phyloP scores from a whole-genome alignment of 2,797 vertebrate species.

The Synanceia verrucosa region DNA sequence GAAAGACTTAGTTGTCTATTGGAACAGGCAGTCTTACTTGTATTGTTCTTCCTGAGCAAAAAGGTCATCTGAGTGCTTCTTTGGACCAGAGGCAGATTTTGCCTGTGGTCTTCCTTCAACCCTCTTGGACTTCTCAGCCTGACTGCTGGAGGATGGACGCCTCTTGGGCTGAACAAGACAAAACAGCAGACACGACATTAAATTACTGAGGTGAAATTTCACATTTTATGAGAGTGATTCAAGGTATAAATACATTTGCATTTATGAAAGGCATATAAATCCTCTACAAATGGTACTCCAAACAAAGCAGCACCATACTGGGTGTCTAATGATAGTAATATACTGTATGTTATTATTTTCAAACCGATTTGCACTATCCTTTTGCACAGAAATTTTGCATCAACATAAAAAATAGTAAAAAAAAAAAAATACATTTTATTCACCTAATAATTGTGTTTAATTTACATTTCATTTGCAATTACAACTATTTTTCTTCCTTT shows the following conservation, averaged over 20 bases:
- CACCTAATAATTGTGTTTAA: too few relatives aligned
- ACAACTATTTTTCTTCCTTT: too few relatives aligned
- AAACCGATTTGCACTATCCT: too few relatives aligned
- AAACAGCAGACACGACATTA: neutral
- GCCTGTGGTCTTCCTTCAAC: slow-evolving; percentile 29
- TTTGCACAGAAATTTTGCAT: too few relatives aligned
- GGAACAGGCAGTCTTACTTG: slow-evolving; percentile 78
- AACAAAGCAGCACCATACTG: neutral
- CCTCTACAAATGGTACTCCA: neutral
- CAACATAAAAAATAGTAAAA: too few relatives aligned
- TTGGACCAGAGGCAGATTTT: slow-evolving; percentile 60
- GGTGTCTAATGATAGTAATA: too few relatives aligned
- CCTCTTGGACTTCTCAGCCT: slow-evolving; percentile 45
- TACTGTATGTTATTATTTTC: too few relatives aligned
- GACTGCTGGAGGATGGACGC: slow-evolving; percentile 30
- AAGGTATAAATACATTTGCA: neutral
- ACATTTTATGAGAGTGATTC: neutral
- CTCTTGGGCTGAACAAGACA: slow-evolving; percentile 59
- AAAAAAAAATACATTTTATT: too few relatives aligned
- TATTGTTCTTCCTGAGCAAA: slow-evolving; percentile 87
- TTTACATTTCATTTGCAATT: too few relatives aligned
- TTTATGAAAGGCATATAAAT: neutral
- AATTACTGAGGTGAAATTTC: neutral
- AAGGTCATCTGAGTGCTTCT: slow-evolving; percentile 65
- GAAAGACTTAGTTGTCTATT: neutral